Conservation (phyloP, 2,113 vertebrate genomes). For the Nanorana parkeri region DNA sequence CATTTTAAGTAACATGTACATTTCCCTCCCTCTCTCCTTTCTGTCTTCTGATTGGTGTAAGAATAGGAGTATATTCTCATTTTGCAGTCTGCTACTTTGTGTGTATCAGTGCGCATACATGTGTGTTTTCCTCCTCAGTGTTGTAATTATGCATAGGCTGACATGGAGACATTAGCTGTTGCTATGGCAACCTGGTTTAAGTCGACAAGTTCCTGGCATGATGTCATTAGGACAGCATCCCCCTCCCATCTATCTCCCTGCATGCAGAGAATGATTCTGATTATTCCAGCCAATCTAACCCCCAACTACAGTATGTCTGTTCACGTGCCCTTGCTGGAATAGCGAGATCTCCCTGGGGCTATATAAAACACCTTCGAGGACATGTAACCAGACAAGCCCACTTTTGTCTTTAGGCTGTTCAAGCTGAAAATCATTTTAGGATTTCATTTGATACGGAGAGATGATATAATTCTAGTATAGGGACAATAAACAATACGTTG, state of each 20-base stretch:
- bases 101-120: constrained; percentile 15
- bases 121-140: constrained; percentile 33
- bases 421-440: neutral
- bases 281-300: constrained; percentile 4
- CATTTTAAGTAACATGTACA: neutral
- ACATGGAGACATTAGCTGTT: constrained; percentile 71
- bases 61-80: constrained; percentile 37
- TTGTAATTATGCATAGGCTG: constrained; percentile 65
- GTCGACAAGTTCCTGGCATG: constrained; percentile 62
- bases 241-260: constrained; percentile 34
- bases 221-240: constrained; percentile 61
- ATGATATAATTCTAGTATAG: neutral
- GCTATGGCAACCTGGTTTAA: constrained; percentile 72
- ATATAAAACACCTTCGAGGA: neutral
- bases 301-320: neutral
- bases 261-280: constrained; percentile 35
- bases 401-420: neutral
- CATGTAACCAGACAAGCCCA: neutral
- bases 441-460: neutral
- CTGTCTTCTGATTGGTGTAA: constrained; percentile 21
- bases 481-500: neutral
- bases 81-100: constrained; percentile 31
- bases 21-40: neutral
- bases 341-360: neutral
- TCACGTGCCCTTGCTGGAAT: constrained; percentile 21